A percentile compares a stretch with the other conserved stretches of the same genome.
These are phyloP conservation scores for Paradoxurus hermaphroditus DNA, from an alignment of 2,113 vertebrate species.

Conservation along the genomic window DNA sequence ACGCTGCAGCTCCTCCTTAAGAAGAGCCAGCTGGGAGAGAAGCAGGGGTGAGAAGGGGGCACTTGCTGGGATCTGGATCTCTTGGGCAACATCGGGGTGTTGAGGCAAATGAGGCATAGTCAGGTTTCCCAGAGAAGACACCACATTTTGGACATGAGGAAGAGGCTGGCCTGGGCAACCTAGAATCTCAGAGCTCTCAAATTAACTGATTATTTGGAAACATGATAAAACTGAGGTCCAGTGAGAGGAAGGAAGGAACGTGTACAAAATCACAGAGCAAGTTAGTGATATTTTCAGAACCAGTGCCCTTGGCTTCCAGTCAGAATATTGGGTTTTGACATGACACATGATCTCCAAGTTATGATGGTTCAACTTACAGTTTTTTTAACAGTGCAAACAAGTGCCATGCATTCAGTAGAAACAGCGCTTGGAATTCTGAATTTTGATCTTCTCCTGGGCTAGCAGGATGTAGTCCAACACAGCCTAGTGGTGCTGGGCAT, in stretches of 20 bases:
- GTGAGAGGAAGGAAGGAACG: background rate
- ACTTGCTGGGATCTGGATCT: background rate
- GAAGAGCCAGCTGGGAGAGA: background rate
- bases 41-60: rapidly evolving
- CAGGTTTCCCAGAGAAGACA: background rate
- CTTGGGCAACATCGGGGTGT: background rate
- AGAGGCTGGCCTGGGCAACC: background rate
- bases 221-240: background rate
- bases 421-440: background rate
- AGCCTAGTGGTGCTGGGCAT: background rate
- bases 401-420: background rate
- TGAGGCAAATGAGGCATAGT: background rate
- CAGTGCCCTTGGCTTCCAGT: background rate
- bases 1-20: background rate
- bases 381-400: background rate
- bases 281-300: background rate
- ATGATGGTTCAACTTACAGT: background rate
- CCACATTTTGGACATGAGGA: background rate
- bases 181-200: background rate
- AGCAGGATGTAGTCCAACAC: background rate
- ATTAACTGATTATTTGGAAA: background rate
- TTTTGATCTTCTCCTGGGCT: background rate
- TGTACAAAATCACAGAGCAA: background rate
- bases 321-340: background rate
- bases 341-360: background rate